phyloP scores from a whole-genome alignment of 1,140 invertebrate genomes.

The Asbolus verrucosus region DNA sequence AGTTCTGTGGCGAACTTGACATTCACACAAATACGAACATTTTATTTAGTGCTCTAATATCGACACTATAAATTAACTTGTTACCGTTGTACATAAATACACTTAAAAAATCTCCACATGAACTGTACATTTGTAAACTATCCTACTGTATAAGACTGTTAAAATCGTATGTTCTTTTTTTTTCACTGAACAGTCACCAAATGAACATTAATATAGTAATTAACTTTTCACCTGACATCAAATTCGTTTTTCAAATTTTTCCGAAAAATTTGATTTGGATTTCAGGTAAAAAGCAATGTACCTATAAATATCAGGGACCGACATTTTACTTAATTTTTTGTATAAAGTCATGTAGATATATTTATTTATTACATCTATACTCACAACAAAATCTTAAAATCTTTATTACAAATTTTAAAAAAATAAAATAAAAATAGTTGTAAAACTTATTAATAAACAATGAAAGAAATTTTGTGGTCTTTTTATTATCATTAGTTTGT shows the following conservation, averaged over 20 bases:
- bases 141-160: constrained; percentile 62
- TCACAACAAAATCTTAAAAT: constrained; percentile 63
- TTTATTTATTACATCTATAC: constrained; percentile 66
- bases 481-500: constrained; percentile 29
- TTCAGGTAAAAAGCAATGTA: constrained; percentile 47
- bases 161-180: constrained; percentile 48
- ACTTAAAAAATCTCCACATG: constrained; percentile 48
- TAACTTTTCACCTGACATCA: constrained; percentile 41
- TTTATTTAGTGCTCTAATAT: constrained; percentile 27
- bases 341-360: constrained; percentile 65
- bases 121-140: constrained; percentile 61
- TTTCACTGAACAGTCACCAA: constrained; percentile 42
- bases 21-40: not conserved
- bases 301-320: constrained; percentile 61
- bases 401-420: constrained; percentile 57
- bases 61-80: constrained; percentile 52
- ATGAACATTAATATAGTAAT: constrained; percentile 42
- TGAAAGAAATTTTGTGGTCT: constrained; percentile 50
- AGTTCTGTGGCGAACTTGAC: constrained; percentile 32
- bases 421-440: constrained; percentile 50
- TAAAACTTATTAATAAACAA: constrained; percentile 61
- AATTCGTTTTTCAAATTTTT: constrained; percentile 27
- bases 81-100: constrained; percentile 56
- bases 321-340: constrained; percentile 61
- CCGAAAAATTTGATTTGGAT: constrained; percentile 34